Evolutionary conservation across 2,113 vertebrate genomes (phyloP).

Genomic region (Varanus komodoensis): DNA sequence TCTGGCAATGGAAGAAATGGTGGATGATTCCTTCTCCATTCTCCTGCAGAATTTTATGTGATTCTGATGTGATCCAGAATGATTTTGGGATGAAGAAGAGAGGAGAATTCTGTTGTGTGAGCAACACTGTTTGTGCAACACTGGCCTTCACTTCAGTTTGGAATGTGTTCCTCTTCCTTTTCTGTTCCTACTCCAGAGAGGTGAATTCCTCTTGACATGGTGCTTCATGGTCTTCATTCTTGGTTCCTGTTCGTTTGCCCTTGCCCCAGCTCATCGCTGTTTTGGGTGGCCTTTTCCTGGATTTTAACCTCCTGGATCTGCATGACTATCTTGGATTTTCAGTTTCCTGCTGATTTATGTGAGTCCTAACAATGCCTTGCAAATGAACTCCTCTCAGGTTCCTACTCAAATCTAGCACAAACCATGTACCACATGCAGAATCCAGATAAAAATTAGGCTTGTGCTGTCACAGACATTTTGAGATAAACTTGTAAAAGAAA

Average conservation of each 20-base stretch:
- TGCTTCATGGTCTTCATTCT: background rate
- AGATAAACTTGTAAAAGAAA: conserved; percentile 49
- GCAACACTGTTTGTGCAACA: background rate
- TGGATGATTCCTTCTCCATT: too few species aligned
- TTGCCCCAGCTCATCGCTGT: background rate
- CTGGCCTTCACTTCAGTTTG: background rate
- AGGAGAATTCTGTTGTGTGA: too few species aligned
- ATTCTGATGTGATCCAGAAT: background rate
- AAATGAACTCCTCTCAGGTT: background rate
- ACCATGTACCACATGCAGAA: background rate
- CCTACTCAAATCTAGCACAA: background rate
- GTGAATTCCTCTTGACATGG: background rate
- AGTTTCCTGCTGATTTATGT: background rate
- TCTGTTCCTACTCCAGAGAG: background rate
- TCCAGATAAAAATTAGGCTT: conserved; percentile 16
- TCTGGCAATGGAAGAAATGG: background rate
- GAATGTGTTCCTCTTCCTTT: background rate
- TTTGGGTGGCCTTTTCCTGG: background rate
- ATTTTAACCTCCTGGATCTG: background rate
- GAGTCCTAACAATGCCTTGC: background rate
- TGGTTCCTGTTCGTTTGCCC: background rate
- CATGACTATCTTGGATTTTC: background rate
- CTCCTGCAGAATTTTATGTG: background rate
- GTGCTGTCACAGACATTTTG: conserved; percentile 31
- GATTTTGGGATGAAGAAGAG: background rate